These are phyloP conservation scores for Athrips mouffetella DNA, from an alignment of 2,888 invertebrate species.

Conservation along the genomic window DNA sequence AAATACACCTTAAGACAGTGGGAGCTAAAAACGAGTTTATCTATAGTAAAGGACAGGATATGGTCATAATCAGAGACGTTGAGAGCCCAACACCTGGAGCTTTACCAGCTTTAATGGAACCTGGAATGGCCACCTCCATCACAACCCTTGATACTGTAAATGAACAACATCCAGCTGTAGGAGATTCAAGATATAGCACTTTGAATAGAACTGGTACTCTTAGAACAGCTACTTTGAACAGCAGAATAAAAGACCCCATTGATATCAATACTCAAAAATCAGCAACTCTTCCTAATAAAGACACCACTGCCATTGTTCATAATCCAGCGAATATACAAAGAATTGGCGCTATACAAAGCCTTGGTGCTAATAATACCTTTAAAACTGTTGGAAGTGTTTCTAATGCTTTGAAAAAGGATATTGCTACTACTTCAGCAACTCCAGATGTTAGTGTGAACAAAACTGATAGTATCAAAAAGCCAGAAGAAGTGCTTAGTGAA, in stretches of 20 bases:
- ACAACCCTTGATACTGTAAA: background rate
- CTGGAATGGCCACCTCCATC: background rate
- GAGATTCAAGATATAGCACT: background rate
- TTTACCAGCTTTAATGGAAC: background rate
- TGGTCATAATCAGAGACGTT: constrained; percentile 1
- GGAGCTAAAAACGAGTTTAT: background rate
- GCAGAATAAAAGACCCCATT: background rate
- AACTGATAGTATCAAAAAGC: background rate
- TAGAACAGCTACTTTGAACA: background rate
- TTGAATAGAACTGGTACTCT: background rate
- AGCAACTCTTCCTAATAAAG: background rate
- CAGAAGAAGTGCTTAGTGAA: background rate
- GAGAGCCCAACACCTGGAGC: background rate
- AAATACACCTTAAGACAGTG: background rate
- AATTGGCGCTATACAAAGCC: background rate
- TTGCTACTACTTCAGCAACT: background rate
- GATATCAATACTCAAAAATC: background rate
- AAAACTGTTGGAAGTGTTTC: background rate
- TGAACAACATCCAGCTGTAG: background rate
- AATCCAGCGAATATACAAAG: background rate
- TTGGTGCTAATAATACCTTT: background rate
- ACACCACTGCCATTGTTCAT: background rate
- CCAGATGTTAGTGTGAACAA: background rate
- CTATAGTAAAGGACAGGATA: background rate
- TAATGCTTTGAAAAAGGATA: background rate